Percentiles rank a stretch among this genome's conserved stretches.
phyloP scores from a whole-genome alignment of 2,797 vertebrate species.

The Lepilemur ruficaudatus region DNA sequence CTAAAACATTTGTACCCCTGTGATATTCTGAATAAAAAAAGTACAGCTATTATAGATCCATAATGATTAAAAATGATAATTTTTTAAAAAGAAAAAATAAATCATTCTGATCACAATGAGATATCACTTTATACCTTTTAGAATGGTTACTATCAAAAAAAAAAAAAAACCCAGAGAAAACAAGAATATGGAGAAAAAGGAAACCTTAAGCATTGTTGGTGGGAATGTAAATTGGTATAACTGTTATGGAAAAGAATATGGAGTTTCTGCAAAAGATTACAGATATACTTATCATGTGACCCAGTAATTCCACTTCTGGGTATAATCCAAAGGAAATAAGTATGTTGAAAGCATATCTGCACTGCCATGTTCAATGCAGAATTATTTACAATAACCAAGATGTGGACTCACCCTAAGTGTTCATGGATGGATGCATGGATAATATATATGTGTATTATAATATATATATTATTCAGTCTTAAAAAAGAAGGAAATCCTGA shows the following conservation, averaged over 20 bases:
- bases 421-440: not conserved
- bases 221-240: not conserved
- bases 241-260: not conserved
- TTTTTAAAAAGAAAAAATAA: not conserved
- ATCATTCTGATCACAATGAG: not conserved
- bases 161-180: not conserved
- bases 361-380: not conserved
- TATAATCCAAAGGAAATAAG: not conserved
- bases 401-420: not conserved
- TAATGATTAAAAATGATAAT: too few species aligned
- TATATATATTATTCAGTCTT: not conserved
- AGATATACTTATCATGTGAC: not conserved
- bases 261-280: not conserved
- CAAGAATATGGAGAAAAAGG: not conserved
- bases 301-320: not conserved
- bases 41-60: too few species aligned
- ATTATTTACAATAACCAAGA: not conserved
- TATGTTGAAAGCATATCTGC: not conserved
- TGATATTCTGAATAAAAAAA: too few species aligned
- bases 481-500: not conserved
- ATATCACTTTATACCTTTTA: not conserved
- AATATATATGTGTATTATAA: not conserved
- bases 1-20: too few species aligned
- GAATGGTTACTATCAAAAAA: not conserved
- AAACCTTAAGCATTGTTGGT: not conserved